A percentile compares a stretch with the other conserved stretches of the same genome.
phyloP scores from a whole-genome alignment of 2,797 vertebrate species.

The Potorous gilbertii region DNA sequence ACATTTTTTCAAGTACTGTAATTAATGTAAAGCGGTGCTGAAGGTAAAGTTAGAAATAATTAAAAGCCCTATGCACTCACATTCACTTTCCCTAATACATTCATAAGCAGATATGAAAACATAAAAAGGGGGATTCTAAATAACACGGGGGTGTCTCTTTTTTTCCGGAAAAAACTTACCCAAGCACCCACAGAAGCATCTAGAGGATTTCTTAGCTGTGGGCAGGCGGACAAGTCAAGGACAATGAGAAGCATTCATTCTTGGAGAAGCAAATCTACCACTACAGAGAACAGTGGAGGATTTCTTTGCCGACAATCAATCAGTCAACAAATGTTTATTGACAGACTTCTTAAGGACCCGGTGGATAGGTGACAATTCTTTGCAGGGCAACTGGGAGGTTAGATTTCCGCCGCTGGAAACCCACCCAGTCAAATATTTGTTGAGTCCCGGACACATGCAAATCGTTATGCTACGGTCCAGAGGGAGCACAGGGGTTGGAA shows the following conservation, averaged over 20 bases:
- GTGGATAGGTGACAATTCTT: constrained; percentile 56
- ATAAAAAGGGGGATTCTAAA: background rate
- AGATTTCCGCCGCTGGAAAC: constrained; percentile 57
- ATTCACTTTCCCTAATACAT: background rate
- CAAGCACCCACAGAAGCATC: constrained; percentile 43
- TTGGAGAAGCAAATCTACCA: constrained; percentile 7
- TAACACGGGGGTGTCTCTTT: background rate
- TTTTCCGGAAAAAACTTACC: constrained; percentile 41
- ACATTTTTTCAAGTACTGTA: constrained; percentile 25
- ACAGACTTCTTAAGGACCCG: constrained; percentile 48
- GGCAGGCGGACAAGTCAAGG: background rate
- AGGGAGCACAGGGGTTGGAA: constrained; percentile 12
- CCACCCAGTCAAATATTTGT: constrained; percentile 53
- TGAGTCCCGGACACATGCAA: constrained; percentile 21
- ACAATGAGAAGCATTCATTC: constrained; percentile 26
- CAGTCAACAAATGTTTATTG: constrained; percentile 55
- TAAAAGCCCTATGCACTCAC: background rate
- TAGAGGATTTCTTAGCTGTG: constrained; percentile 42
- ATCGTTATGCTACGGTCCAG: background rate
- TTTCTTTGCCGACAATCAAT: constrained; percentile 41
- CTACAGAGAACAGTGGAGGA: constrained; percentile 26
- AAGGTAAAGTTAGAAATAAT: background rate
- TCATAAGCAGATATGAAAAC: background rate
- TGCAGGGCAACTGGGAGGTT: constrained; percentile 36
- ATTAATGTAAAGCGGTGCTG: background rate